These are phyloP conservation scores for Hymenopus coronatus DNA, from an alignment of 2,888 invertebrate genomes.

Conservation along the genomic window DNA sequence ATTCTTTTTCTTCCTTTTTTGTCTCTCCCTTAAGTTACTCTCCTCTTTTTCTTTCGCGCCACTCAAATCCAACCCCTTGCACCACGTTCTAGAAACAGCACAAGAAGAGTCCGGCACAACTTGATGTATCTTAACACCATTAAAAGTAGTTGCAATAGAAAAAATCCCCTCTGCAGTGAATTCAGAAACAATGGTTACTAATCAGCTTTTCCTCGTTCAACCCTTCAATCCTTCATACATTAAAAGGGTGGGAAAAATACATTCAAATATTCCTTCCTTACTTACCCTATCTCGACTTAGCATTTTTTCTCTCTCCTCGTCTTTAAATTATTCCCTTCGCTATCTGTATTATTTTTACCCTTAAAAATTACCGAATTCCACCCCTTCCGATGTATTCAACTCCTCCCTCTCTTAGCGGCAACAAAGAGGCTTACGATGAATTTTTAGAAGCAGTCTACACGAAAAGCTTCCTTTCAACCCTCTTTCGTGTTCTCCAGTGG, in stretches of 20 bases:
- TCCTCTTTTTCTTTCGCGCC: neutral
- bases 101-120: neutral
- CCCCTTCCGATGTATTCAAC: neutral
- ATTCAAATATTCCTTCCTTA: neutral
- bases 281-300: neutral
- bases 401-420: neutral
- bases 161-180: constrained; percentile 19
- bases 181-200: constrained; percentile 35
- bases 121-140: constrained; percentile 32
- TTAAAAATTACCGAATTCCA: neutral
- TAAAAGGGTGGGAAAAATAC: neutral
- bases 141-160: neutral
- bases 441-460: neutral
- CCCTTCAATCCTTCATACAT: neutral
- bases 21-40: neutral
- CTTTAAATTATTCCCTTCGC: neutral
- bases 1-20: constrained; percentile 19
- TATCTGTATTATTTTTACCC: neutral
- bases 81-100: neutral
- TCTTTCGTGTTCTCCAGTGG: neutral
- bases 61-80: neutral
- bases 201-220: constrained; percentile 30
- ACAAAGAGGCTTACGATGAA: neutral
- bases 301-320: neutral
- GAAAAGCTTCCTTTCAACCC: neutral